Evolutionary conservation across 2,888 invertebrate genomes (phyloP), one percentile per base, ranked within the genome.

Genomic region (Metacarcinus magister): DNA sequence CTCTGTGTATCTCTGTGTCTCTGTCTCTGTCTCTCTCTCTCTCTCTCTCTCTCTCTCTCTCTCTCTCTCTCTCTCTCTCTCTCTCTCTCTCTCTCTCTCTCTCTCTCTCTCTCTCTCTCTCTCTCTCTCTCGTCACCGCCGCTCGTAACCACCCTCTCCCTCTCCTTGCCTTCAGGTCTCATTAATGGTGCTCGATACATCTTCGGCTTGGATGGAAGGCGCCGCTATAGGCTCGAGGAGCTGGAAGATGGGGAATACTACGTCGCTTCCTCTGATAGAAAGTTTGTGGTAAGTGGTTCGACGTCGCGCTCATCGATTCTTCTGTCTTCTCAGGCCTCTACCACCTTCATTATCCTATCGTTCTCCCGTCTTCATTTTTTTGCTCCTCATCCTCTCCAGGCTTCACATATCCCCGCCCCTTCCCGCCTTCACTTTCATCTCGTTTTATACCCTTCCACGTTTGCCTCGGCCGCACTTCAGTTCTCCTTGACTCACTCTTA

Each of bases 211-310:
- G 99, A 99, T 97, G 99, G 99, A 0, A 98, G 98, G 97, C 98
- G 99, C 96, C 98, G 99, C 97, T 98, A 98, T 97, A 98, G 98
- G 97, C 98, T 99, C 97, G 99, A 98, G 97, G 99, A 99, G 97
- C 98, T 99, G 97, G 99, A 99, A 97, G 99, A 99, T 97, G 99
- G 99, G n/a, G 98, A 98, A 32, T 98, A 98, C 13, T 99, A 99
- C 97, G 99, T 99, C 97, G 99, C 99, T 75, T 99, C 99, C 13
- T 99, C 99, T 5, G 99, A 99, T 97, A 99, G 99, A 98, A 98
- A 98, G 19, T 99, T 99, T 97, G 99, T 99, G 98, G 99, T 99
- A 97, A 98, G 98, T 97, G 16, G 90, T 32, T 43, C 19, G 2
- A 5, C 13, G 10, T 92, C 10, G n/a, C 23, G 16, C 92, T 44